Percentiles rank a stretch among this genome's conserved stretches.
These are phyloP conservation scores for Phaedon cochleariae DNA, from an alignment of 2,888 invertebrate species.

Conservation along the genomic window DNA sequence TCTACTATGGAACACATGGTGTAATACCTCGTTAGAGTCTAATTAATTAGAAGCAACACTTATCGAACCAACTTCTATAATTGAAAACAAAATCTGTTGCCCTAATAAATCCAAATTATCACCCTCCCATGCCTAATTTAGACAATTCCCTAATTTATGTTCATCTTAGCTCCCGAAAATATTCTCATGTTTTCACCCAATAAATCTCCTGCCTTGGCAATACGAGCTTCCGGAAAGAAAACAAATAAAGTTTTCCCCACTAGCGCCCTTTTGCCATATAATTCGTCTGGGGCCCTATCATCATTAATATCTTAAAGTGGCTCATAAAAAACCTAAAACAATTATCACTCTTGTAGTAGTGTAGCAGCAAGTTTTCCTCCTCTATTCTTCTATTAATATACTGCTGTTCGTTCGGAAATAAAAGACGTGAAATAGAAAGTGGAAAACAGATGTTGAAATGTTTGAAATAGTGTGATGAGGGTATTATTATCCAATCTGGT, in stretches of 20 bases:
- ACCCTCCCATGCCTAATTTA: neutral
- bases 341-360: slow-evolving; percentile 28
- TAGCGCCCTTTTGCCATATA: slow-evolving; percentile 21
- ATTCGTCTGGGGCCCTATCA: slow-evolving; percentile 36
- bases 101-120: neutral
- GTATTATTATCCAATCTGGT: neutral
- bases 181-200: slow-evolving; percentile 17
- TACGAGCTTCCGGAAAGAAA: slow-evolving; percentile 19
- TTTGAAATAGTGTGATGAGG: neutral
- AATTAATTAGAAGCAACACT: no score
- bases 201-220: slow-evolving; percentile 1
- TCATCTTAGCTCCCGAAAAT: neutral
- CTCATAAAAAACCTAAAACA: slow-evolving; percentile 38
- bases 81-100: neutral
- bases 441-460: neutral
- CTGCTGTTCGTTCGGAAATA: slow-evolving; percentile 17
- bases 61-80: neutral
- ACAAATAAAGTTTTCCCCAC: slow-evolving; percentile 23
- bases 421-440: slow-evolving; percentile 10
- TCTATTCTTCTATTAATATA: slow-evolving; percentile 20
- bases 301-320: slow-evolving; percentile 40
- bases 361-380: slow-evolving; percentile 24
- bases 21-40: no score
- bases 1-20: no score
- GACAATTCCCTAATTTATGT: neutral